These are phyloP conservation scores for Miniopterus natalensis DNA, from an alignment of 2,113 vertebrate genomes.

Conservation along the genomic window DNA sequence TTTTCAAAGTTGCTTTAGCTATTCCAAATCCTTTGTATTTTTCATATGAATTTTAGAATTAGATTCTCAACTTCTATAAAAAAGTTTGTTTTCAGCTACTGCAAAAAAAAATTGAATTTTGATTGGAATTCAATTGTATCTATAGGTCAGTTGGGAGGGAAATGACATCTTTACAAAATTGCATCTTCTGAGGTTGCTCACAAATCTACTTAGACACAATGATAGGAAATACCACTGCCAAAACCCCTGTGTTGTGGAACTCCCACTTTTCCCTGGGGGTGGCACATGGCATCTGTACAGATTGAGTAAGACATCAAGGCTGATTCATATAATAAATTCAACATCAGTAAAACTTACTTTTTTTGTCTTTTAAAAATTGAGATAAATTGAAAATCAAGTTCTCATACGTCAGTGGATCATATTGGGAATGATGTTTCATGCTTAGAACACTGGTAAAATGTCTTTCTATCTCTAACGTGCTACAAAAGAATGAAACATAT, in stretches of 20 bases:
- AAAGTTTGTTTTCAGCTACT: background rate
- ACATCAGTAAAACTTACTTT: background rate
- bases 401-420: background rate
- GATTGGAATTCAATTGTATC: slow-evolving; percentile 19
- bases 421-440: background rate
- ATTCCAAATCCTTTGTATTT: background rate
- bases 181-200: background rate
- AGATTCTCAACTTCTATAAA: background rate
- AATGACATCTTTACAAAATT: background rate
- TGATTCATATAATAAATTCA: background rate
- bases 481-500: background rate
- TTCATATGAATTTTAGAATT: slow-evolving; percentile 33
- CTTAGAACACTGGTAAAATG: slow-evolving; percentile 31
- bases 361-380: background rate
- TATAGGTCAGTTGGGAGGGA: background rate
- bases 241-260: background rate
- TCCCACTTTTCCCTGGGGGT: background rate
- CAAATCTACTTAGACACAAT: background rate
- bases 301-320: background rate
- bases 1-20: slow-evolving; percentile 12
- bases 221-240: background rate
- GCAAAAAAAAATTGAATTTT: slow-evolving; percentile 33
- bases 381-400: background rate
- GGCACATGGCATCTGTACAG: background rate
- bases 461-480: background rate